Base-by-base conservation (phyloP, 2,113 vertebrate genomes). In the Colinus virginianus region DNA sequence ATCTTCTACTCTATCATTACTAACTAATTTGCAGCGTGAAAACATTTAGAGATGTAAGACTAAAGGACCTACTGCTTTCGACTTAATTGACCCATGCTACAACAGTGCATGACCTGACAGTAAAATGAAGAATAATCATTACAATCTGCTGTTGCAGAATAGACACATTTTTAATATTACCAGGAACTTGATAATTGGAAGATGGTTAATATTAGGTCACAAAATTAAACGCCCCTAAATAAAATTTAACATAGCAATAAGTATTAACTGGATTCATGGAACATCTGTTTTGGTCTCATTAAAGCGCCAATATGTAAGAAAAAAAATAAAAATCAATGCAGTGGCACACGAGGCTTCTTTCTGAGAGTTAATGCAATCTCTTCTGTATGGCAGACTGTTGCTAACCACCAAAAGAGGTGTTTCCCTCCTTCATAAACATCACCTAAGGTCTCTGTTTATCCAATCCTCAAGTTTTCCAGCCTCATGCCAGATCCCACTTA, bases 51-150 rank as follows among this genome's bases (percentile, higher is more conserved):
- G 26, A 22, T 25, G 6, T 78, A 55, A 71, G 23, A 61, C 40
- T 56, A 21, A 86, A 84, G 8, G 5, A 34, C 21, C 61, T 84
- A 66, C 19, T 72, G 72, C 58, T 88, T 94, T 79, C 89, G 36
- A 84, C 49, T 55, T 74, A 72, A 69, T 1, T 92, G 77, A 87
- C 45, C 32, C 32, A 4, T 56, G 53, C 48, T 76, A 87, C 36
- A 94, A 38, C 30, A 91, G 43, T 38, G 49, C 53, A 48, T 45
- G 59, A 82, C 63, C 40, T 40, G 36, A 78, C 14, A 75, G n/a
- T 34, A 84, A 86, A 93, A 88, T 67, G 53, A 84, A 86, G 62
- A 78, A 74, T 26, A 28, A 21, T 69, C 87, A 94, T 81, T 88
- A 81, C 17, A 82, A 74, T 78, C 62, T 36, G 78, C 25, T 78